phyloP scores from a whole-genome alignment of 2,113 vertebrate genomes.

The Alosa alosa region DNA sequence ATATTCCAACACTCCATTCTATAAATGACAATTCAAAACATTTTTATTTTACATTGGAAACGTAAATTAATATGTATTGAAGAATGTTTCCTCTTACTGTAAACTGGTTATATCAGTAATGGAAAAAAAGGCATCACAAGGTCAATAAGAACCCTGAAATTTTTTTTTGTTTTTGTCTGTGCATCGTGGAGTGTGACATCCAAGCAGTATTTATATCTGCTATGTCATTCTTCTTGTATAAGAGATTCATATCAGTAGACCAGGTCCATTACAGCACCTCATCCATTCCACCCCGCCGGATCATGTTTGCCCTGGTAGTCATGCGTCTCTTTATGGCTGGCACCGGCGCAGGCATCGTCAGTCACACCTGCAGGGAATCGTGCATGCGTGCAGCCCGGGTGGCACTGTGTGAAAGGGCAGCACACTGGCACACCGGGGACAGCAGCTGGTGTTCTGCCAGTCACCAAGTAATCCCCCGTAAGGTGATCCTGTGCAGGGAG shows the following conservation, averaged over 20 bases:
- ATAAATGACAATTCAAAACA: neutral
- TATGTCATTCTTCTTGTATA: neutral
- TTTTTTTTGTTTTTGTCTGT: too few species aligned
- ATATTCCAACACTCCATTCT: neutral
- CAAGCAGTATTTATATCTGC: too few species aligned
- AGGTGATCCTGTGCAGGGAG: neutral
- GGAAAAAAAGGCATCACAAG: neutral
- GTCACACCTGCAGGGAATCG: too few species aligned
- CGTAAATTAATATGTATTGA: neutral
- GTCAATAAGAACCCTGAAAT: too few species aligned
- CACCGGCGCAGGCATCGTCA: neutral
- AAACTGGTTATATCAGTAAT: neutral
- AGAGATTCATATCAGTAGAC: neutral
- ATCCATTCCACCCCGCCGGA: neutral
- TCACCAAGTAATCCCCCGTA: slow-evolving; percentile 6
- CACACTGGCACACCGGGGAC: too few species aligned
- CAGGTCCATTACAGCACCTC: neutral
- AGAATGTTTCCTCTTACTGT: neutral
- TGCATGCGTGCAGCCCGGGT: neutral
- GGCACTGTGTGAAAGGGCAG: neutral
- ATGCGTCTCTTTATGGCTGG: neutral
- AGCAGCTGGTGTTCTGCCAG: slow-evolving; percentile 4
- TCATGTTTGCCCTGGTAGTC: neutral
- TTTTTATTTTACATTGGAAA: neutral
- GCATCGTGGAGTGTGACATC: too few species aligned